A percentile compares a stretch with the other conserved stretches of the same genome.
These are phyloP conservation scores for Pomacea canaliculata DNA, from an alignment of 2,888 invertebrate species.

Conservation along the genomic window DNA sequence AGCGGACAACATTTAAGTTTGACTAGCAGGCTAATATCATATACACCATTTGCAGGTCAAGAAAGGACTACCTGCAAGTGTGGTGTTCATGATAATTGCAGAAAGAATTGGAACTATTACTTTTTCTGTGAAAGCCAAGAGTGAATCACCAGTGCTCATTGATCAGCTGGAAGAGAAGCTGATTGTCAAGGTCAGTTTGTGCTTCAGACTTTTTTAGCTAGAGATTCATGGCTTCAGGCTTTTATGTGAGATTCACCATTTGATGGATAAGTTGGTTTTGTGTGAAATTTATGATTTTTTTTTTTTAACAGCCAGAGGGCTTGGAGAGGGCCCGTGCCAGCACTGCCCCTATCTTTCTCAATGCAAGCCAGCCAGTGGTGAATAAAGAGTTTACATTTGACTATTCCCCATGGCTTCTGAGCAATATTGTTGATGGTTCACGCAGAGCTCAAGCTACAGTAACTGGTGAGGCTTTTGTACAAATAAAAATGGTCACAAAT, in stretches of 20 bases:
- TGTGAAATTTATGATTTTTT: too few relatives aligned
- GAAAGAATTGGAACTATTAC: constrained; percentile 1
- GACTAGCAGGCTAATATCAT: too few relatives aligned
- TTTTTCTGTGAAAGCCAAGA: constrained; percentile 1
- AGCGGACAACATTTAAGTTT: too few relatives aligned
- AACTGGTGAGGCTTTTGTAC: not conserved
- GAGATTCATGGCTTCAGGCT: too few relatives aligned
- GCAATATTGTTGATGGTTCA: not conserved
- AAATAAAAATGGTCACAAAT: too few relatives aligned
- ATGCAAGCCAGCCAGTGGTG: not conserved
- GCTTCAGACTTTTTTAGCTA: not conserved
- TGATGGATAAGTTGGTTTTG: too few relatives aligned
- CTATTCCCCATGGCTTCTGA: constrained; percentile 10
- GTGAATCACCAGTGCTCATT: not conserved
- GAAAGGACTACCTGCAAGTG: constrained; percentile 5
- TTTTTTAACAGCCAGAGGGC: constrained; percentile 7
- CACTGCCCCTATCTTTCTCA: constrained; percentile 6
- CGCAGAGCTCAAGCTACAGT: not conserved
- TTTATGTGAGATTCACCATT: not conserved
- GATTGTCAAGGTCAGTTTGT: constrained; percentile 12
- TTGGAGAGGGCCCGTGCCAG: constrained; percentile 10
- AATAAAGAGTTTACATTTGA: constrained; percentile 1
- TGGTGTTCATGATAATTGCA: constrained; percentile 9
- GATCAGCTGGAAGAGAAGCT: not conserved
- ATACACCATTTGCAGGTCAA: too few relatives aligned